A percentile compares a stretch with the other conserved stretches of the same genome.
These are phyloP conservation scores for Taxidea taxus DNA, from an alignment of 2,113 vertebrate species.

Conservation along the genomic window DNA sequence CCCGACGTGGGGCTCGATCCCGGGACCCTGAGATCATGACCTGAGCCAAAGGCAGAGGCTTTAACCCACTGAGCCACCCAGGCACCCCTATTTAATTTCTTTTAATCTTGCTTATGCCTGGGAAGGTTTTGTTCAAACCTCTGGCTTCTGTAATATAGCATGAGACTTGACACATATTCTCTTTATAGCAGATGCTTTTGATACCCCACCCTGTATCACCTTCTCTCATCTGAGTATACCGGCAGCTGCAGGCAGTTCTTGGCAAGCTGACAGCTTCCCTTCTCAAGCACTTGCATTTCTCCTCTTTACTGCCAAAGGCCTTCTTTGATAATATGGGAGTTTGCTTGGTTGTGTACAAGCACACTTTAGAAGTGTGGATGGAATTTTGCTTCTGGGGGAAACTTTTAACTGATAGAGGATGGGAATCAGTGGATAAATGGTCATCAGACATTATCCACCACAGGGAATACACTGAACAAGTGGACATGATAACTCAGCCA, in stretches of 20 bases:
- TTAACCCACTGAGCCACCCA: no score
- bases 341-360: background rate
- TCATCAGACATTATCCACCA: background rate
- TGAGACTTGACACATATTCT: background rate
- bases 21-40: no score
- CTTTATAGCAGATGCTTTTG: background rate
- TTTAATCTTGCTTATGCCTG: background rate
- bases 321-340: background rate
- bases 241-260: background rate
- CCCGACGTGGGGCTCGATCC: no score
- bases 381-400: background rate
- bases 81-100: background rate
- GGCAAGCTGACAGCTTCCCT: background rate
- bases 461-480: background rate
- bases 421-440: background rate
- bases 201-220: background rate
- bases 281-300: background rate
- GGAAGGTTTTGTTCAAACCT: background rate
- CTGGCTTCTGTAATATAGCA: background rate
- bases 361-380: background rate
- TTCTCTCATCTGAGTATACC: background rate
- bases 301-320: background rate
- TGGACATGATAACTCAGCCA: background rate
- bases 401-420: background rate
- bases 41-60: no score